Evolutionary conservation across 1,140 invertebrate species (phyloP), one percentile per base, ranked within the genome.

Genomic region (Cotesia glomerata): DNA sequence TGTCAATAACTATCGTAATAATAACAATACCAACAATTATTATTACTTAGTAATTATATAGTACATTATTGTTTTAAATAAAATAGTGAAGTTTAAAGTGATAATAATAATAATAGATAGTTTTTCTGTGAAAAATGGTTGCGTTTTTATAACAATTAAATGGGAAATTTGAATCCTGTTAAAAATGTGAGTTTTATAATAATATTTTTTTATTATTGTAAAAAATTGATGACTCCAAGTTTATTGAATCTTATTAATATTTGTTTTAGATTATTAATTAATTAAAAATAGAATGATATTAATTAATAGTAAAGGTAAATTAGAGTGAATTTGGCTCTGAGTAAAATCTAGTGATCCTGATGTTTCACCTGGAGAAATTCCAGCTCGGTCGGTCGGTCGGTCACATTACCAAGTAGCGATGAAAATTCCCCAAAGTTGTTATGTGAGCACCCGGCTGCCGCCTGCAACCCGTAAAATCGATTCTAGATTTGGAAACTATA

Each of bases 391-490:
- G 45, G 45, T 35, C 64, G 45, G 26, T 58, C 56, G 56, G 56
- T 58, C 26, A 32, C 66, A 34, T 68, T 68, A 39, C 54, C 52
- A 26, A 26, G 0, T 26, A 26, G 26, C 69, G 51, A 62, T 56
- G 64, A 54, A 7, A 51, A 65, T 51, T 49, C 36, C 36, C 18
- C 51, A 64, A 51, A 68, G 68, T 34, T 72, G 74, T 49, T 75
- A 5, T 39, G 39, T 5, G 39, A 39, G 74, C 74, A 74, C 73
- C 73, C 73, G 58, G 74, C 73, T 59, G 61, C 65, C 65, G 74
- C 69, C 74, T 75, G 74, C 74, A 75, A 66, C 64, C 74, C 70
- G 58, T 71, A 65, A 64, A 75, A 75, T 75, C 74, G 74, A 75
- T 75, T 75, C 18, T 26, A 26, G 18, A 26, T 26, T 75, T 59